phyloP scores from a whole-genome alignment of 2,888 invertebrate genomes.

The Bellardia bayeri region DNA sequence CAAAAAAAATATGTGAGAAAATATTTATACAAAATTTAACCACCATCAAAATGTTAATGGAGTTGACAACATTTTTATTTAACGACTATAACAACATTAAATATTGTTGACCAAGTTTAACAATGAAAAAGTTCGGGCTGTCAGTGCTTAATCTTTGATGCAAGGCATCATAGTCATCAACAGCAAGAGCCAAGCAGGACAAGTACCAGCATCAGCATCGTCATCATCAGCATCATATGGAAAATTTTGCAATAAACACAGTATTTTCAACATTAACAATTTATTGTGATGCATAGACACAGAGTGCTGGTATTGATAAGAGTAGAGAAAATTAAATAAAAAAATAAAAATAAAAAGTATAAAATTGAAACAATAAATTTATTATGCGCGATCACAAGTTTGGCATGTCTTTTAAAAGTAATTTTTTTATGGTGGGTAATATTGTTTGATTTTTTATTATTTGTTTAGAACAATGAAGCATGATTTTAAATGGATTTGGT shows the following conservation, averaged over 20 bases:
- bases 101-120: constrained; percentile 68
- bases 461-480: constrained; percentile 9
- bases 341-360: background rate
- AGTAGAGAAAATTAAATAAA: background rate
- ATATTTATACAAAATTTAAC: constrained; percentile 35
- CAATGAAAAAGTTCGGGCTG: constrained; percentile 61
- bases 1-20: background rate
- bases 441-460: background rate
- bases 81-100: constrained; percentile 56
- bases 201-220: background rate
- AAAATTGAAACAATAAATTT: constrained; percentile 42
- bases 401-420: constrained; percentile 28
- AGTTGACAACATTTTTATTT: constrained; percentile 62
- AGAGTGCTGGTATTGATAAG: constrained; percentile 19
- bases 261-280: constrained; percentile 58
- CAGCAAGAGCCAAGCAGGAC: constrained; percentile 7
- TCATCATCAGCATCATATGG: background rate
- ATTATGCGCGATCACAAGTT: constrained; percentile 66
- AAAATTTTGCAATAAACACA: constrained; percentile 54
- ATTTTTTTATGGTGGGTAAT: constrained; percentile 8
- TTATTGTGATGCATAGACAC: constrained; percentile 53
- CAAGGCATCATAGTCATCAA: constrained; percentile 75
- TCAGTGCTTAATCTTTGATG: constrained; percentile 76
- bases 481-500: constrained; percentile 26
- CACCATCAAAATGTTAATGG: constrained; percentile 53